These are phyloP conservation scores for Poecilia latipinna DNA, from an alignment of 2,113 vertebrate species.

Conservation along the genomic window DNA sequence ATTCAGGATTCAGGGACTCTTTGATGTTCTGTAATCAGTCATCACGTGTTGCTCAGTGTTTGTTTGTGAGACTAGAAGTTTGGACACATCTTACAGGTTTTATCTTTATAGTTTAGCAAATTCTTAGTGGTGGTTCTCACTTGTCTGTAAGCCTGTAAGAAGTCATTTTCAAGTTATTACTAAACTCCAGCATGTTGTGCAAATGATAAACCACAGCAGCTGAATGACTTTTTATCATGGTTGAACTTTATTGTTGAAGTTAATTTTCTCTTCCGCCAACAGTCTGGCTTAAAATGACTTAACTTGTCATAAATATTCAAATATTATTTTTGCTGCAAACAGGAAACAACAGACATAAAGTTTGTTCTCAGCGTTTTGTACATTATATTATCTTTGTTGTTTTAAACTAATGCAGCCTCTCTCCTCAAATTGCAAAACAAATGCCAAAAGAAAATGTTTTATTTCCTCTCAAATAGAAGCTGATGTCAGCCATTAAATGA, in stretches of 20 bases:
- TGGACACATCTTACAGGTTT: not conserved
- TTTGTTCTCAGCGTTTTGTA: not conserved
- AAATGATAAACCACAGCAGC: not conserved
- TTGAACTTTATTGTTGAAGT: not conserved
- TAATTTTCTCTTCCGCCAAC: not conserved
- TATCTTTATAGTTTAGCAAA: slow-evolving; percentile 11
- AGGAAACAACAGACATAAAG: no score
- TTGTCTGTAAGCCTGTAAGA: not conserved
- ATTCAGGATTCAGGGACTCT: slow-evolving; percentile 22
- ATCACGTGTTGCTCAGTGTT: not conserved
- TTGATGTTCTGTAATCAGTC: slow-evolving; percentile 34
- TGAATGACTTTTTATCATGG: not conserved
- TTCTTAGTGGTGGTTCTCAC: not conserved
- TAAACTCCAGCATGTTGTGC: not conserved
- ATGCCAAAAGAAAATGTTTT: not conserved
- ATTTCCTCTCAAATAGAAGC: not conserved
- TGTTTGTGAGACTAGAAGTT: not conserved
- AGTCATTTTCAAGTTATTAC: not conserved
- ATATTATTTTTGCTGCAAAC: no score
- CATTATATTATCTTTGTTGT: not conserved
- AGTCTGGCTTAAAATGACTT: not conserved
- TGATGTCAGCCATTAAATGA: not conserved
- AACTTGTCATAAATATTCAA: not conserved
- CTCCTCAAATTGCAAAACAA: not conserved
- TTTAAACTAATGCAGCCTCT: not conserved